These are phyloP conservation scores for Pollicipes pollicipes DNA, from an alignment of 1,140 invertebrate species.

Conservation along the genomic window DNA sequence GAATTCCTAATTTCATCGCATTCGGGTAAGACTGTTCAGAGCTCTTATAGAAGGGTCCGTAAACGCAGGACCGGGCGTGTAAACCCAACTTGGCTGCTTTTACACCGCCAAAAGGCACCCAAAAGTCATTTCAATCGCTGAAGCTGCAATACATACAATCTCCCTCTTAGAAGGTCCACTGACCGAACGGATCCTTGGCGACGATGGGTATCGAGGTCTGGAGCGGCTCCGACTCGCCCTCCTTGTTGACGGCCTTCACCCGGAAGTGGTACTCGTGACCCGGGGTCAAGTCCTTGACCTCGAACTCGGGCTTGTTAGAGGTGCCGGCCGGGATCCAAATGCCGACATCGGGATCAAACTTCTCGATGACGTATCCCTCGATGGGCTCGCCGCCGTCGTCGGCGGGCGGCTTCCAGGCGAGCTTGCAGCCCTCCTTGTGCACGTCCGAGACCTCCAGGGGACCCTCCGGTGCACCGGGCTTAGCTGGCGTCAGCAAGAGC, in stretches of 20 bases:
- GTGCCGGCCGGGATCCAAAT: conserved; percentile 76
- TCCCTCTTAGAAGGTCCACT: no score
- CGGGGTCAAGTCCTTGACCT: conserved; percentile 67
- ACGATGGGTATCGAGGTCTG: conserved; percentile 77
- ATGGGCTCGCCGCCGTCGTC: conserved; percentile 94
- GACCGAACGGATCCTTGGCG: conserved; percentile 92
- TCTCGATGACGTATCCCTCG: conserved; percentile 87
- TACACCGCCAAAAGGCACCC: no score
- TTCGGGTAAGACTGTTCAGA: no score
- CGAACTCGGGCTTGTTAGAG: conserved; percentile 59
- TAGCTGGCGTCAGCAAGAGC: no score
- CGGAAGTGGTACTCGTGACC: conserved; percentile 96
- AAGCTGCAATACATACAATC: no score
- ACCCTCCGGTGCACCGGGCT: conserved; percentile 80
- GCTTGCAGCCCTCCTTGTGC: conserved; percentile 80
- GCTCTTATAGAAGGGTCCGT: no score
- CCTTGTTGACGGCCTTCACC: conserved; percentile 89
- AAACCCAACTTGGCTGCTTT: no score
- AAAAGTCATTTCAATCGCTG: no score
- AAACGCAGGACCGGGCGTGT: no score
- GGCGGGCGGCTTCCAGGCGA: conserved; percentile 94
- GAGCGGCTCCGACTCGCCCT: conserved; percentile 91
- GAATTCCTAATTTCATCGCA: no score
- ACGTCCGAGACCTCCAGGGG: conserved; percentile 86
- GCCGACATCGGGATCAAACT: conserved; percentile 77